A percentile compares a stretch with the other conserved stretches of the same genome.
Evolutionary conservation across 2,888 invertebrate species (phyloP).

Genomic region (Anthrax anthrax): DNA sequence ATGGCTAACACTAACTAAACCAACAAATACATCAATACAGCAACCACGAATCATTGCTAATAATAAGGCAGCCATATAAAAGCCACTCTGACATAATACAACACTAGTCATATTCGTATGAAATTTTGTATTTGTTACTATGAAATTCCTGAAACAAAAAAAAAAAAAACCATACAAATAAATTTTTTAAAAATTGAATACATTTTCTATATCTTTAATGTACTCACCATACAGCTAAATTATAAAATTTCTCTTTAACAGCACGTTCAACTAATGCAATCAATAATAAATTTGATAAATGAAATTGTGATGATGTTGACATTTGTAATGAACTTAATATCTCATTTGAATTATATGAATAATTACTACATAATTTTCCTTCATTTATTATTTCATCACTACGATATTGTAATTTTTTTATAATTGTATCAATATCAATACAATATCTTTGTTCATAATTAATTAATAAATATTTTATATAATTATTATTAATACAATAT

Average conservation of each 20-base stretch:
- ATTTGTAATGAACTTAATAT: slow-evolving; percentile 29
- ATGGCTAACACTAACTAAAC: slow-evolving; percentile 31
- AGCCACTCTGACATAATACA: slow-evolving; percentile 34
- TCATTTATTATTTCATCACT: slow-evolving; percentile 17
- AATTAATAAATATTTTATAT: slow-evolving; percentile 20
- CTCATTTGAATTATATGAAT: slow-evolving; percentile 28
- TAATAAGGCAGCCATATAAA: slow-evolving; percentile 30
- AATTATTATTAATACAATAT: slow-evolving; percentile 22
- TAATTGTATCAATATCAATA: slow-evolving; percentile 24
- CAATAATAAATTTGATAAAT: slow-evolving; percentile 32
- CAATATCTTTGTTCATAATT: slow-evolving; percentile 18
- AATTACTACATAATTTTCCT: slow-evolving; percentile 28
- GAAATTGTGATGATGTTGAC: slow-evolving; percentile 35
- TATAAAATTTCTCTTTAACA: slow-evolving; percentile 32
- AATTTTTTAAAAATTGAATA: neutral
- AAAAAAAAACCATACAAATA: neutral
- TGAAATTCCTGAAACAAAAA: slow-evolving; percentile 26
- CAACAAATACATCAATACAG: slow-evolving; percentile 32
- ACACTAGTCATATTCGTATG: slow-evolving; percentile 36
- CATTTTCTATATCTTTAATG: neutral
- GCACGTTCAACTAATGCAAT: slow-evolving; percentile 32
- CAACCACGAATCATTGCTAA: slow-evolving; percentile 31
- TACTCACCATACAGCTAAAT: slow-evolving; percentile 30
- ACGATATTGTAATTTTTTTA: slow-evolving; percentile 16
- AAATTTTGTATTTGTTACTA: slow-evolving; percentile 31